Evolutionary conservation across 2,888 invertebrate genomes (phyloP).

Genomic region (Ganaspis brasiliensis): DNA sequence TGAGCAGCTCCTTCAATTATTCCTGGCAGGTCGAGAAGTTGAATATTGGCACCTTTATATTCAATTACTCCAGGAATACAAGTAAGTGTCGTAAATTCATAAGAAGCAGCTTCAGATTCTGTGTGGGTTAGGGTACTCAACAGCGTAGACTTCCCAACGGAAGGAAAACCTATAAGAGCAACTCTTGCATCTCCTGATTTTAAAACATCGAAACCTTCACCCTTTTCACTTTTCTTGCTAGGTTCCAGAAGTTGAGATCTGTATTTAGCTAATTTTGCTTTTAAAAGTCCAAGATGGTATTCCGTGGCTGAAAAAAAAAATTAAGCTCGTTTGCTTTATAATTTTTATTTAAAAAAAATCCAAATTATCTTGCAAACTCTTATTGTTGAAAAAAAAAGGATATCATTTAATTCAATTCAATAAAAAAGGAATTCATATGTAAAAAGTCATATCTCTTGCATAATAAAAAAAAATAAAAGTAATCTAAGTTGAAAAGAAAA

Average conservation of each 20-base stretch:
- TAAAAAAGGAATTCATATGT: neutral
- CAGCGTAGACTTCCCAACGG: conserved; percentile 98
- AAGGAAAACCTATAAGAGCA: conserved; percentile 98
- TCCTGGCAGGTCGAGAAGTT: conserved; percentile 98
- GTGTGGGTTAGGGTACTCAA: conserved; percentile 97
- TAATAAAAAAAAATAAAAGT: conserved; percentile 1
- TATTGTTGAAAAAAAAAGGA: neutral
- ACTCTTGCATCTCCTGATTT: conserved; percentile 99
- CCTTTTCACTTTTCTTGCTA: conserved; percentile 95
- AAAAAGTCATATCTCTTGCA: neutral
- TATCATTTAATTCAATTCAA: neutral
- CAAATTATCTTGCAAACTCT: too few relatives aligned
- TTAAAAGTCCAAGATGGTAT: conserved; percentile 98
- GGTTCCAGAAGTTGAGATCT: conserved; percentile 97
- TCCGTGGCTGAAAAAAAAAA: conserved; percentile 91
- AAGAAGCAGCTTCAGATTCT: conserved; percentile 97
- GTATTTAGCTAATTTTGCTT: conserved; percentile 98
- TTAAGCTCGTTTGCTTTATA: too few relatives aligned
- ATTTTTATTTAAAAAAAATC: too few relatives aligned
- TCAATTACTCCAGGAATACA: conserved; percentile 99
- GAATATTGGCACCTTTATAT: conserved; percentile 99
- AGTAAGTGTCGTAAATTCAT: conserved; percentile 99
- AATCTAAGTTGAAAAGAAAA: too few relatives aligned
- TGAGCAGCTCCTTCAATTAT: conserved; percentile 99
- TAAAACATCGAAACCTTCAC: conserved; percentile 99